These are phyloP conservation scores for Apogon hyalosoma DNA, from an alignment of 2,797 vertebrate genomes.

Conservation along the genomic window DNA sequence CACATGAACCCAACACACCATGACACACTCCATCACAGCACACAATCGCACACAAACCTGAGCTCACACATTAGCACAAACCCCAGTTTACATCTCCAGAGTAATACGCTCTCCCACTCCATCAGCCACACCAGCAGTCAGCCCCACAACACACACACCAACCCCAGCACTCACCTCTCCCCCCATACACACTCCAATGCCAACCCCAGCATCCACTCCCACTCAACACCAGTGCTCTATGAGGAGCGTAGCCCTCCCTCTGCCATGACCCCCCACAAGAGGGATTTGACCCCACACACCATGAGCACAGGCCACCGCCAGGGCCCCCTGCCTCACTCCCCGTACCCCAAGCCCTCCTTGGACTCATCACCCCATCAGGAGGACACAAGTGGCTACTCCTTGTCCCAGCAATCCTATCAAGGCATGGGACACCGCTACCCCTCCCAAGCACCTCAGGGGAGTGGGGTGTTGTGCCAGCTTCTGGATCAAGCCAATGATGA, in stretches of 20 bases:
- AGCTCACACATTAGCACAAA: conserved; percentile 66
- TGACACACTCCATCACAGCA: conserved; percentile 70
- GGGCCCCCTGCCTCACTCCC: conserved; percentile 82
- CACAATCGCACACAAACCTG: conserved; percentile 65
- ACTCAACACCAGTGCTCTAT: conserved; percentile 81
- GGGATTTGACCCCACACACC: conserved; percentile 83
- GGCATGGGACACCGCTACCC: conserved; percentile 88
- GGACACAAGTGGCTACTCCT: conserved; percentile 93
- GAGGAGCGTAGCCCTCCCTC: conserved; percentile 88
- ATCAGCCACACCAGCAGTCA: conserved; percentile 75
- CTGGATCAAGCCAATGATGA: conserved; percentile 95
- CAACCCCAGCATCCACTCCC: conserved; percentile 68
- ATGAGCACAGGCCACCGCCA: conserved; percentile 85
- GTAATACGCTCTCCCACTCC: conserved; percentile 63
- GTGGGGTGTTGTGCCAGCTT: conserved; percentile 94
- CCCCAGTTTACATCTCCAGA: conserved; percentile 62
- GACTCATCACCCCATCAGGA: conserved; percentile 92
- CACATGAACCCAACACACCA: conserved; percentile 62
- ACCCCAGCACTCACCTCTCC: conserved; percentile 57
- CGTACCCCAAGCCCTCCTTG: conserved; percentile 86
- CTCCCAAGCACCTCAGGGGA: conserved; percentile 87
- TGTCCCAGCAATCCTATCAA: conserved; percentile 91
- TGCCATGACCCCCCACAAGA: conserved; percentile 83
- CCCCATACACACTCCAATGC: conserved; percentile 59
- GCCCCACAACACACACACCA: conserved; percentile 69